Evolutionary conservation across 2,797 vertebrate genomes (phyloP), one percentile per base, ranked within the genome.

Genomic region (Sebastes itinus): DNA sequence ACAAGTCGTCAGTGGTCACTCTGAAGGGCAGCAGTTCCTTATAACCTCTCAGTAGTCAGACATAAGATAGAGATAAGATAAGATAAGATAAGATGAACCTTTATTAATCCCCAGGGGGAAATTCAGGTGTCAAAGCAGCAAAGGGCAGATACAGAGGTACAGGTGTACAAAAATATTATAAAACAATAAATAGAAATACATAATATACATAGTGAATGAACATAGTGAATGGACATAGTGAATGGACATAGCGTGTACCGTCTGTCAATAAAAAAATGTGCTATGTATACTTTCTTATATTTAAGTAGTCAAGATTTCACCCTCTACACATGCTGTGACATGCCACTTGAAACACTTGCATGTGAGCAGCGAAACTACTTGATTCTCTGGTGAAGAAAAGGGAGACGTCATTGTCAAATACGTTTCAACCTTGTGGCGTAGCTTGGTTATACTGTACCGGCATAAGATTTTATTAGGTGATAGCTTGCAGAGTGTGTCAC

Each of bases 1-100:
- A 55, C 61, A 65, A 23, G 60, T 76, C 66, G 65, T 33, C 61
- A 72, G 32, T 63, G 28, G 14, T 64, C 61, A 5, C 54, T 32
- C 32, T 66, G 68, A 86, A 78, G 59, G 58, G 38, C 78, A 55
- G 52, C 30, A 25, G 12, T 64, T 64, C 2, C 27, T 28, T 16
- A 5, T 27, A 20, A 35, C 9, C n/a, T 14, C 11, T 66, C 42
- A 62, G 23, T 46, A 74, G 35, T 69, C n/a, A 55, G 32, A 66
- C 22, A 38, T 38, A 38, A 38, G 12, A 35, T 35, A 35, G 33
- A 35, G 35, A 35, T 35, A 35, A 35, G 35, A 33, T 33, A 33
- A 33, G 10, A 33, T 33, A 33, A 33, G 33, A 38, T 38, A 38
- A 38, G 35, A 38, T 38, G 12, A 38, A 38, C 35, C 35, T 38